Conservation (phyloP, 2,888 invertebrate genomes). For the Machimus atricapillus region DNA sequence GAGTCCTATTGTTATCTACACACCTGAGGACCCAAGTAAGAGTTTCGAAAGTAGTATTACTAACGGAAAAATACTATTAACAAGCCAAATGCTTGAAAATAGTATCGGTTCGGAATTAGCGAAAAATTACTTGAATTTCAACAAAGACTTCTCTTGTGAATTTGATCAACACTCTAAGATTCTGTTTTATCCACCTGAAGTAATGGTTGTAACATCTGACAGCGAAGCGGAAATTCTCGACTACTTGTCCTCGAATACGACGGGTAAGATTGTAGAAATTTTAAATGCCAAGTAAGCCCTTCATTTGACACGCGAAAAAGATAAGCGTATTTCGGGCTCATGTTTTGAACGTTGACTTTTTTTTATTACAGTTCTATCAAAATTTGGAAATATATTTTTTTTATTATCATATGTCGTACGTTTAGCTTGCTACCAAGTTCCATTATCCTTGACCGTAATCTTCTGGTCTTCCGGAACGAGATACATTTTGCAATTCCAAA, state of each 20-base stretch:
- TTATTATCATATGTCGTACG: too few species aligned
- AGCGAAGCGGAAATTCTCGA: conserved; percentile 38
- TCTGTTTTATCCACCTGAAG: conserved; percentile 31
- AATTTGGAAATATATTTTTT: too few species aligned
- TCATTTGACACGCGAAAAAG: background rate
- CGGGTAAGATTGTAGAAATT: conserved; percentile 29
- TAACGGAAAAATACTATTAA: conserved; percentile 13
- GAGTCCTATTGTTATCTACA: background rate
- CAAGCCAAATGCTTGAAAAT: background rate
- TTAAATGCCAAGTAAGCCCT: background rate
- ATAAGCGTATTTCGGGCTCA: background rate
- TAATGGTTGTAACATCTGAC: background rate
- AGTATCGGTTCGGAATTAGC: conserved; percentile 3
- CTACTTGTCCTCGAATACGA: background rate
- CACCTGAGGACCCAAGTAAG: background rate
- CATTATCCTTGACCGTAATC: too few species aligned
- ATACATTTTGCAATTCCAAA: too few species aligned
- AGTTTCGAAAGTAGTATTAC: background rate
- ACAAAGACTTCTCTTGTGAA: background rate
- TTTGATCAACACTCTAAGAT: conserved; percentile 20
- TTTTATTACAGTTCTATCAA: background rate
- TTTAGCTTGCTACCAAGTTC: too few species aligned
- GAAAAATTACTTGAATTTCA: conserved; percentile 24
- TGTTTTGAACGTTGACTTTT: background rate
- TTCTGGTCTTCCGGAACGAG: too few species aligned